Percentiles rank a stretch among this genome's conserved stretches.
These are phyloP conservation scores for Pagetopsis macropterus DNA, from an alignment of 2,797 vertebrate genomes.

Conservation along the genomic window DNA sequence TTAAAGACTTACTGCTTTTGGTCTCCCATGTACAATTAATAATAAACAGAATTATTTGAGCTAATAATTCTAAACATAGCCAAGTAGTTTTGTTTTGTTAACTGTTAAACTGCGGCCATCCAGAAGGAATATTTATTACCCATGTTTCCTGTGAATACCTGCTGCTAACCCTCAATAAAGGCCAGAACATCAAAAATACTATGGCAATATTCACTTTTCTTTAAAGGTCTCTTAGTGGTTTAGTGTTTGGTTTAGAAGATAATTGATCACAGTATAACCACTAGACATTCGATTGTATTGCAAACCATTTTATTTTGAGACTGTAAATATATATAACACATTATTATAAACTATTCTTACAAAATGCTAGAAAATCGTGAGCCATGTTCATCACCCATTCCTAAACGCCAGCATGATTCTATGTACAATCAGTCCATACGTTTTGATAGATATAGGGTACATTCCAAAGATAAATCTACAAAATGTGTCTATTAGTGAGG, in stretches of 20 bases:
- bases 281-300: not conserved
- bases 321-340: too few relatives aligned
- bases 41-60: too few relatives aligned
- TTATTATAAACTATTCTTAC: too few relatives aligned
- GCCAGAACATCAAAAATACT: not conserved
- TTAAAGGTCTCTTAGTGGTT: not conserved
- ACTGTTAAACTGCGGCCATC: too few relatives aligned
- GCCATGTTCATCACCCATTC: not conserved
- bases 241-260: not conserved
- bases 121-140: not conserved
- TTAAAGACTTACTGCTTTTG: too few relatives aligned
- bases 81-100: too few relatives aligned
- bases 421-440: not conserved
- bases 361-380: not conserved
- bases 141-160: not conserved
- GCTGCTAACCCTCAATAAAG: not conserved
- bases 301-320: not conserved
- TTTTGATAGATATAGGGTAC: not conserved
- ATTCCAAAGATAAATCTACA: slow-evolving; percentile 4
- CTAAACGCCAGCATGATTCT: not conserved
- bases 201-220: not conserved
- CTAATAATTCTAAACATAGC: too few relatives aligned
- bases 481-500: slow-evolving; percentile 10
- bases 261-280: not conserved
- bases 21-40: too few relatives aligned